Base-by-base conservation (phyloP, 2,888 invertebrate genomes). In the Epinotia demarniana region DNA sequence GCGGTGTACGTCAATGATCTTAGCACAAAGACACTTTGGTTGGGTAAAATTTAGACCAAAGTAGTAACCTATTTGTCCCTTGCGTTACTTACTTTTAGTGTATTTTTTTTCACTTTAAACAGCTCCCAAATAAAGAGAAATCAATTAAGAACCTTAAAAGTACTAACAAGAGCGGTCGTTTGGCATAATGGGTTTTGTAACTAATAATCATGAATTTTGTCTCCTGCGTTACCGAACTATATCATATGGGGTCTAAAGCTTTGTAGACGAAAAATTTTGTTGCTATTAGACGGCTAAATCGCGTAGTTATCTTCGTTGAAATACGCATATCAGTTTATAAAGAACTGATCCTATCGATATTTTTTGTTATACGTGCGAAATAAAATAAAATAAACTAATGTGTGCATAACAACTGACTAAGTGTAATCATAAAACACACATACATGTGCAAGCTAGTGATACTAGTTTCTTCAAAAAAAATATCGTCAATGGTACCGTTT, bases 401-500 rank as follows among this genome's bases (percentile, higher is more conserved):
- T 60, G 43, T 57, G 19, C 43, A 69, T n/a, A 60, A 23, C 60
- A 69, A 39, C 27, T 9, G 0, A 33, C 39, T 27, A 46, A 23
- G 69, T 60, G 69, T n/a, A n/a, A 69, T 39, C 8, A 43, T 19
- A 58, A 27, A n/a, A 63, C 43, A 72, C 33, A 61, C 46, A 74
- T 53, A 66, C 33, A 6, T 23, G 60, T 75, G 75, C 61, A 43
- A 49, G 6, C 60, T 60, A 71, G 11, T n/a, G 19, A 19, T 64
- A 16, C 43, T 46, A 12, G 12, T 23, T 49, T 63, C n/a, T 62
- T 13, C 9, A 27, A 70, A 43, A 49, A 55, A 55, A 64, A 11
- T 8, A 73, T 18, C n/a, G 12, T 61, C n/a, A 64, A 55, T 70
- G 39, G 70, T 75, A 75, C 75, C 75, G 70, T 60, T 23, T 9